A percentile compares a stretch with the other conserved stretches of the same genome.
Conservation (phyloP, 2,888 invertebrate genomes). For the Diarsia mendica region DNA sequence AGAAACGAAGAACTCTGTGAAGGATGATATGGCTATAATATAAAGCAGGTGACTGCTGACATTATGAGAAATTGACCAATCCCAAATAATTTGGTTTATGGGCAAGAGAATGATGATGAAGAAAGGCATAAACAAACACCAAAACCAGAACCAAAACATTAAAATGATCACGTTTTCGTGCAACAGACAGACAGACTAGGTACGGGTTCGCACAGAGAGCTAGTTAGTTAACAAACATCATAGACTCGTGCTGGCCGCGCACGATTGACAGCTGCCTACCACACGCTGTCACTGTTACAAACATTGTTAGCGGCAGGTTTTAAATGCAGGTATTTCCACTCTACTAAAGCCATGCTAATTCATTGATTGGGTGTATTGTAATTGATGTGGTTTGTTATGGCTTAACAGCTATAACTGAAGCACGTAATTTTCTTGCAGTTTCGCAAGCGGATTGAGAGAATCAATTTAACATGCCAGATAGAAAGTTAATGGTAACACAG, state of each 20-base stretch:
- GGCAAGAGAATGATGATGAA: not conserved
- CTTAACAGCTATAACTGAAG: not conserved
- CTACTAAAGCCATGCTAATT: not conserved
- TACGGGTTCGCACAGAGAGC: not conserved
- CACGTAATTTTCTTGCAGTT: not conserved
- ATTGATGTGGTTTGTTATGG: not conserved
- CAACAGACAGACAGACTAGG: not conserved
- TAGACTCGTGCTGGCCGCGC: not conserved
- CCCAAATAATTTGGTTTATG: not conserved
- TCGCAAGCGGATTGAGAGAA: not conserved
- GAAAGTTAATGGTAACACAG: not conserved
- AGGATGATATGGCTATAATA: not conserved
- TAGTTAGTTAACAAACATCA: constrained; percentile 19
- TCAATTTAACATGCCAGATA: not conserved
- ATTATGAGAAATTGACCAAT: not conserved
- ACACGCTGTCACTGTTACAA: constrained; percentile 21
- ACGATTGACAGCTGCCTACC: constrained; percentile 29
- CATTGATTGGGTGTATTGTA: not conserved
- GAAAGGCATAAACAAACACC: not conserved
- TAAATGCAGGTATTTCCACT: constrained; percentile 13
- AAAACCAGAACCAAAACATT: not conserved
- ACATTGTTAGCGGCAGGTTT: constrained; percentile 9
- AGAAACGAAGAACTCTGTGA: not conserved
- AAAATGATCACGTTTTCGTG: not conserved
- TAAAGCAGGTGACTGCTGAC: not conserved